Conservation (phyloP, 1,140 invertebrate species). For the Micrasema minimum region DNA sequence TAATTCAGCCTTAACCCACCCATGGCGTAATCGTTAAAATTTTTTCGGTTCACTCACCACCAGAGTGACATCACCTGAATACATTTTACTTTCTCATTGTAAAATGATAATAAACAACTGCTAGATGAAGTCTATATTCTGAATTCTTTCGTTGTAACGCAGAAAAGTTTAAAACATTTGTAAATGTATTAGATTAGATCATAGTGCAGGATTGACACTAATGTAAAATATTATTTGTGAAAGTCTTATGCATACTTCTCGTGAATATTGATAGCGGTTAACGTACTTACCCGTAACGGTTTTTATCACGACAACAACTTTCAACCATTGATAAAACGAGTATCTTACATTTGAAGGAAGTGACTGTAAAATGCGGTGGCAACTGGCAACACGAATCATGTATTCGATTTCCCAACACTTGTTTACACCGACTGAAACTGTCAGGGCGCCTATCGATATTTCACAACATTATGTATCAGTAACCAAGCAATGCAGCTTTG, state of each 20-base stretch:
- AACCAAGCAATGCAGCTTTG: not conserved
- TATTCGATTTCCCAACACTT: constrained; percentile 31
- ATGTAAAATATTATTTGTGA: too few species aligned
- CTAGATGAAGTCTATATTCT: too few species aligned
- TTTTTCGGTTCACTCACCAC: not conserved
- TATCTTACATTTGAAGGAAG: constrained; percentile 16
- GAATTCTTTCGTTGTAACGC: too few species aligned
- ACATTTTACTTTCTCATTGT: constrained; percentile 3
- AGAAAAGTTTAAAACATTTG: too few species aligned
- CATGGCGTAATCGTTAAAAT: constrained; percentile 15
- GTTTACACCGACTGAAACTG: constrained; percentile 3
- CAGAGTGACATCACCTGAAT: constrained; percentile 8
- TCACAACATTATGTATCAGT: not conserved
- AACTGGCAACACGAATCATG: constrained; percentile 5
- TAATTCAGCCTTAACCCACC: not conserved
- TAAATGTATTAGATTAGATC: too few species aligned
- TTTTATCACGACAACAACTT: constrained; percentile 27
- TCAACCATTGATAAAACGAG: constrained; percentile 18
- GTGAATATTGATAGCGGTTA: not conserved
- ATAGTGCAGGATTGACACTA: too few species aligned
- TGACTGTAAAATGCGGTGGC: constrained; percentile 13
- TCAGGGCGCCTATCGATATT: not conserved
- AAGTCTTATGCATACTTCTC: too few species aligned
- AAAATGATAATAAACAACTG: not conserved
- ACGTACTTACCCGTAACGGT: constrained; percentile 2